Evolutionary conservation across 2,797 vertebrate species (phyloP).

Genomic region (Myotis pilosus): DNA sequence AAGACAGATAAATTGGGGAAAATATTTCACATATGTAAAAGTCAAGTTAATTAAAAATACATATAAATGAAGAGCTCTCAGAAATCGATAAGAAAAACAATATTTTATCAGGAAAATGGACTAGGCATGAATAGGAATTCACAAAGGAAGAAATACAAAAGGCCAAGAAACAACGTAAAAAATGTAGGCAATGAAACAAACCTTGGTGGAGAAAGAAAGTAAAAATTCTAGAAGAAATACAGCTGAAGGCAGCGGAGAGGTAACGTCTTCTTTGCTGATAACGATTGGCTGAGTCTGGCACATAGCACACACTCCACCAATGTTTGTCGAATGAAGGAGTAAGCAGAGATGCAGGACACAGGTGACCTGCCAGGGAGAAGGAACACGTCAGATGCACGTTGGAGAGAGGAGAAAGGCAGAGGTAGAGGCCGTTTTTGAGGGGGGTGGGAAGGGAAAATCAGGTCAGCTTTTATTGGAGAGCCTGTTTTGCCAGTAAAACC

Average conservation of each 20-base stretch:
- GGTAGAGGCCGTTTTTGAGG: not conserved
- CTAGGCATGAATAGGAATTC: not conserved
- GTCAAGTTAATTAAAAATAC: not conserved
- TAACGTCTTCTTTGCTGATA: not conserved
- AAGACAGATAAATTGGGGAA: not conserved
- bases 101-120: not conserved
- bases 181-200: not conserved
- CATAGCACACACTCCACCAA: not conserved
- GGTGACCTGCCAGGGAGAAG: not conserved
- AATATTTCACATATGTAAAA: not conserved
- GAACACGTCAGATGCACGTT: not conserved
- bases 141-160: not conserved
- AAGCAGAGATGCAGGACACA: not conserved
- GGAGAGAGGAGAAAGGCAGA: not conserved
- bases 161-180: not conserved
- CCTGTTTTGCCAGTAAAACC: not conserved
- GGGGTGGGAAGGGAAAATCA: not conserved
- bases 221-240: not conserved
- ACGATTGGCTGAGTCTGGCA: not conserved
- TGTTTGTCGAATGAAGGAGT: not conserved
- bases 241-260: not conserved
- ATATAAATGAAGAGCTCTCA: not conserved
- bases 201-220: not conserved
- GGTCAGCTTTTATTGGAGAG: not conserved
- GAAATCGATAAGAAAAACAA: not conserved